Conservation (phyloP, 2,113 vertebrate species). For the Xerus inauris region DNA sequence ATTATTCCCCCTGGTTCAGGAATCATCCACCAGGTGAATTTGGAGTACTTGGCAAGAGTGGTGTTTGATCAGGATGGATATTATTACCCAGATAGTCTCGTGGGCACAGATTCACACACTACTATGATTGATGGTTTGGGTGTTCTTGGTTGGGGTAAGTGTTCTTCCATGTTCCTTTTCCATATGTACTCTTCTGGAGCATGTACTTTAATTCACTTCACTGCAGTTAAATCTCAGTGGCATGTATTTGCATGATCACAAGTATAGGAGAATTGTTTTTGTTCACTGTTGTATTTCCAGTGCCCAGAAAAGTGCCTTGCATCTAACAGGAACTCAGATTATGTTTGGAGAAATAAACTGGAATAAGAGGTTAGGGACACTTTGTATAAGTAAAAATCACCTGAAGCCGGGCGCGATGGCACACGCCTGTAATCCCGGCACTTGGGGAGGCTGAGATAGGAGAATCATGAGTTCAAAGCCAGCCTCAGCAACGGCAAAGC, state of each 20-base stretch:
- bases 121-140: conserved; percentile 99
- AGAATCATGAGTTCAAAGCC: too few relatives aligned
- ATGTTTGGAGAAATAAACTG: conserved; percentile 8
- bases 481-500: too few relatives aligned
- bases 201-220: not conserved
- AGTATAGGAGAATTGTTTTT: not conserved
- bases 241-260: not conserved
- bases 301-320: not conserved
- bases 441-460: too few relatives aligned
- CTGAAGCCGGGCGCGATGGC: too few relatives aligned
- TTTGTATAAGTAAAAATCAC: conserved; percentile 7
- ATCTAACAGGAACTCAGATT: not conserved
- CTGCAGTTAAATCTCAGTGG: not conserved
- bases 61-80: conserved; percentile 93
- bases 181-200: rapidly evolving
- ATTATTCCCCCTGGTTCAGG: conserved; percentile 98
- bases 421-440: too few relatives aligned
- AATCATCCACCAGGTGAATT: conserved; percentile 98
- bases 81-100: conserved; percentile 97
- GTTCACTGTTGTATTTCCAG: not conserved
- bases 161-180: not conserved
- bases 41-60: conserved; percentile 97
- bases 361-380: not conserved
- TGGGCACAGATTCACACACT: conserved; percentile 98
- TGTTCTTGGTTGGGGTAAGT: conserved; percentile 97